Conservation (phyloP, 2,797 vertebrate genomes). For the Neoniphon sammara region DNA sequence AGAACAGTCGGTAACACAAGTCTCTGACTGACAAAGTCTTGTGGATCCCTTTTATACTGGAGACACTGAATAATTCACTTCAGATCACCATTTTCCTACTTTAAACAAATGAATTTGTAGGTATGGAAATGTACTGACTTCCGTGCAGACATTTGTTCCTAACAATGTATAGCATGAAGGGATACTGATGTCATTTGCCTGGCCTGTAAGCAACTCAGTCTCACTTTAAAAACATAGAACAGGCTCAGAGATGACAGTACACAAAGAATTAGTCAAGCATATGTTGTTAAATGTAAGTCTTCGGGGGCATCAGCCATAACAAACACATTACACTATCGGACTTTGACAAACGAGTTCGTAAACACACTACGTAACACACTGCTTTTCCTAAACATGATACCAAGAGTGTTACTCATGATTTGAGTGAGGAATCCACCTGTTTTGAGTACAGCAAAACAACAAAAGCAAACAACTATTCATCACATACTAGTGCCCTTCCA, state of each 20-base stretch:
- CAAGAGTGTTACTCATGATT: neutral
- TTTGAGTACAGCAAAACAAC: neutral
- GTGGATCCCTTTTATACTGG: neutral
- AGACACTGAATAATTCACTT: neutral
- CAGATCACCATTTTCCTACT: neutral
- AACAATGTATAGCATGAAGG: neutral
- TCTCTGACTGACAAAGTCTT: too few species aligned
- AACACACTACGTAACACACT: too few species aligned
- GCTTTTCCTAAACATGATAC: too few species aligned
- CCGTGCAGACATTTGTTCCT: neutral
- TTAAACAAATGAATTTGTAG: too few species aligned
- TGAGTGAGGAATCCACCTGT: neutral
- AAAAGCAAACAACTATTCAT: neutral
- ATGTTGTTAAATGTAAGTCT: too few species aligned
- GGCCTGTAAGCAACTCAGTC: too few species aligned
- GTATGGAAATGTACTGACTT: neutral
- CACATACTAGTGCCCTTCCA: neutral
- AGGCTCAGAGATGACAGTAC: neutral
- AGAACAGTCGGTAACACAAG: too few species aligned
- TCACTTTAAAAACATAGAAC: too few species aligned
- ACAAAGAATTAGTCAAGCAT: too few species aligned
- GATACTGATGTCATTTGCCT: neutral
- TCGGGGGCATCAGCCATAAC: too few species aligned
- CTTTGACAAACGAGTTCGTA: too few species aligned
- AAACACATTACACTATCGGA: too few species aligned